Evolutionary conservation across 2,797 vertebrate genomes (phyloP).

Genomic region (Macropus fuliginosus): DNA sequence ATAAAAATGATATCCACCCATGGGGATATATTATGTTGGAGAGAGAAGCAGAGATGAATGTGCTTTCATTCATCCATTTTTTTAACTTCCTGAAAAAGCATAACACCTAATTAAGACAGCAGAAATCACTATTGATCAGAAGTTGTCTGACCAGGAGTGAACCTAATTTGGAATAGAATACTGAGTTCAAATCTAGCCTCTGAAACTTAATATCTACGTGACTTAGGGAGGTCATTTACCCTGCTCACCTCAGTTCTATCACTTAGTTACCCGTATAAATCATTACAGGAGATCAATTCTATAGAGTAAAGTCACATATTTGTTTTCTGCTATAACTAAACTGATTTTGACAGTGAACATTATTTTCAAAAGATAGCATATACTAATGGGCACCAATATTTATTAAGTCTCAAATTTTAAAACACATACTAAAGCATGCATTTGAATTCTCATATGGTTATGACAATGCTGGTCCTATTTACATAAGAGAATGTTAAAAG

Average conservation of each 20-base stretch:
- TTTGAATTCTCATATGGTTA: no score
- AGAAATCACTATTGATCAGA: background rate
- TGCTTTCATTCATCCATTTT: no score
- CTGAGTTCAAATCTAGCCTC: background rate
- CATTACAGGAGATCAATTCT: background rate
- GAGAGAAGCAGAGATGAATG: no score
- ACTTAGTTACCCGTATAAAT: background rate
- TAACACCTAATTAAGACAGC: background rate
- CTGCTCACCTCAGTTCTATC: no score
- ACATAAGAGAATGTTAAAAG: no score
- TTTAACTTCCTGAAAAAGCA: background rate
- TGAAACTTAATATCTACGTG: no score
- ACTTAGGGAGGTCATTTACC: no score
- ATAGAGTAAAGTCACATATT: background rate
- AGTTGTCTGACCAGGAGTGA: constrained; percentile 25
- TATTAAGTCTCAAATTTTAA: background rate
- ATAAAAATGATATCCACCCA: no score
- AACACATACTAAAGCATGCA: background rate
- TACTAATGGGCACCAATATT: background rate
- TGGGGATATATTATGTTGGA: no score
- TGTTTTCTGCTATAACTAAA: background rate
- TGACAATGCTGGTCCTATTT: no score
- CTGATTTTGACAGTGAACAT: background rate
- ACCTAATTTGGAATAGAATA: constrained; percentile 33
- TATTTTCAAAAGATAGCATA: background rate